phyloP scores from a whole-genome alignment of 1,140 invertebrate genomes.

The Acyrthosiphon pisum region DNA sequence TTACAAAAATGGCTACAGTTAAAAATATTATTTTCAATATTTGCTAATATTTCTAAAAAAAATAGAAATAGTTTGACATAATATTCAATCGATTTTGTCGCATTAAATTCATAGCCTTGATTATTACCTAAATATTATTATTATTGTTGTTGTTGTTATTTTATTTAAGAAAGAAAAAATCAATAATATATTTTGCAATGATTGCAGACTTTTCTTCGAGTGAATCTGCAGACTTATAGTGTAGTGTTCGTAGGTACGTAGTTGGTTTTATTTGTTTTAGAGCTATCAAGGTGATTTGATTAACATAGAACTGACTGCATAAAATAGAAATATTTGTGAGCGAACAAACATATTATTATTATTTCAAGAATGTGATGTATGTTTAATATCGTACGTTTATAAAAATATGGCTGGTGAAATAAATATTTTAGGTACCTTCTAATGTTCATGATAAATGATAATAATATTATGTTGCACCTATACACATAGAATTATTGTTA shows the following conservation, averaged over 20 bases:
- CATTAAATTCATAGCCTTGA: neutral
- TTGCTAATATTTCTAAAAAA: neutral
- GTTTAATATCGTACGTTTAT: neutral
- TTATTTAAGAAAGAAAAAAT: neutral
- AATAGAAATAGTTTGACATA: neutral
- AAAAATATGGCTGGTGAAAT: neutral
- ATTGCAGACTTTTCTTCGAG: neutral
- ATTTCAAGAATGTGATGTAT: neutral
- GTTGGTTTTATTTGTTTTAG: neutral
- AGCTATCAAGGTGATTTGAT: neutral
- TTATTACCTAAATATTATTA: neutral
- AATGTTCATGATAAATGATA: neutral
- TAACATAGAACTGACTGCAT: neutral
- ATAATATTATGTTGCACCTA: neutral
- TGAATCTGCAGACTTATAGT: neutral
- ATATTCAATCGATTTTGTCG: neutral
- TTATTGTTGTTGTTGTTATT: neutral
- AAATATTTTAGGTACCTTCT: neutral
- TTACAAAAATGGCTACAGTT: neutral
- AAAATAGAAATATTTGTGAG: neutral
- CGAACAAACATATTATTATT: neutral
- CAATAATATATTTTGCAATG: neutral
- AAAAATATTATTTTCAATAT: neutral
- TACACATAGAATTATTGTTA: neutral
- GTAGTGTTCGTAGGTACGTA: neutral